Percentiles rank a stretch among this genome's conserved stretches.
Evolutionary conservation across 2,888 invertebrate genomes (phyloP).

Genomic region (Ormyrus labotus): DNA sequence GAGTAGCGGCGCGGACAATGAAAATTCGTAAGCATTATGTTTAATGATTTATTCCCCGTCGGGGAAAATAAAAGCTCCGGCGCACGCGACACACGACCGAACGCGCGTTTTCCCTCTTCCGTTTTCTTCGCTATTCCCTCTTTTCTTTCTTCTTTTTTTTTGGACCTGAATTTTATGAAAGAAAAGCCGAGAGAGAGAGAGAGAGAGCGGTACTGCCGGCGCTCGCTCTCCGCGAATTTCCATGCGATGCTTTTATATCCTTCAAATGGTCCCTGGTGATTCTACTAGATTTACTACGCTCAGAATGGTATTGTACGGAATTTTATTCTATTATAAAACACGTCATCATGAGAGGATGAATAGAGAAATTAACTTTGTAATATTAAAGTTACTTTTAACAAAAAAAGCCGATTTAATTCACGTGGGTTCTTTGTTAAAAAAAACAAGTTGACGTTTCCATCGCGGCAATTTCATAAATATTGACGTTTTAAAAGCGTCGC

Average conservation of each 20-base stretch:
- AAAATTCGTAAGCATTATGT: slow-evolving; percentile 40
- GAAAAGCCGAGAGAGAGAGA: slow-evolving; percentile 33
- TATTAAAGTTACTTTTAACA: not conserved
- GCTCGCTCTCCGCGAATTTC: slow-evolving; percentile 44
- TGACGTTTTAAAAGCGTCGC: no score
- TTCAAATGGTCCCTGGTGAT: slow-evolving; percentile 52
- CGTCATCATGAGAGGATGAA: slow-evolving; percentile 24
- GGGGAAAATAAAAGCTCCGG: slow-evolving; percentile 22
- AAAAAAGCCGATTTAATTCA: no score
- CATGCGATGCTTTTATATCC: slow-evolving; percentile 55
- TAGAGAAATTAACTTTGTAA: slow-evolving; percentile 33
- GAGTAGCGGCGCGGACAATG: not conserved
- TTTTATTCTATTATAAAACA: slow-evolving; percentile 49
- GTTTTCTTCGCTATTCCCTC: not conserved
- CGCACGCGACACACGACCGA: not conserved
- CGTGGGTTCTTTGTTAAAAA: no score
- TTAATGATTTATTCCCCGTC: slow-evolving; percentile 44
- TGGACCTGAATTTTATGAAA: slow-evolving; percentile 50
- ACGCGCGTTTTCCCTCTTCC: slow-evolving; percentile 10
- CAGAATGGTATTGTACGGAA: slow-evolving; percentile 29
- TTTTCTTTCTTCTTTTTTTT: slow-evolving; percentile 20
- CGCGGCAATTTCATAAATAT: no score
- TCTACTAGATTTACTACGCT: slow-evolving; percentile 54
- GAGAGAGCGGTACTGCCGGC: slow-evolving; percentile 2
- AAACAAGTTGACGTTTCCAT: no score